Percentiles rank a stretch among this genome's conserved stretches.
These are phyloP conservation scores for Pyrocoelia pectoralis DNA, from an alignment of 2,888 invertebrate species.

Conservation along the genomic window DNA sequence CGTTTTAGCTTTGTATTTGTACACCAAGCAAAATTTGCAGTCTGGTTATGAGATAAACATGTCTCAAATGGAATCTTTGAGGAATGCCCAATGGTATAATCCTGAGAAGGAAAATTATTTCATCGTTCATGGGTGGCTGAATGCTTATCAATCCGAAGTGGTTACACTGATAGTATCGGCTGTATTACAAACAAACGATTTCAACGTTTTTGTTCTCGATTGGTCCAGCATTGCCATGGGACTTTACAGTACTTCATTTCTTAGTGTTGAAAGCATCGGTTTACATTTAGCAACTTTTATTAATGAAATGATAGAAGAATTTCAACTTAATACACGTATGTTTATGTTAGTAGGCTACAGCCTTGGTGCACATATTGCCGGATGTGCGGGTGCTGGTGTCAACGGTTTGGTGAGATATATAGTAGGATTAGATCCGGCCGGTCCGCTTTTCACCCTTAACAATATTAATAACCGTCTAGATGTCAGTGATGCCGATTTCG, in stretches of 20 bases:
- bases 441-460: conserved; percentile 26
- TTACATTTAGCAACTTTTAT: conserved; percentile 32
- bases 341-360: conserved; percentile 35
- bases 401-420: conserved; percentile 32
- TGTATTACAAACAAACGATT: conserved; percentile 12
- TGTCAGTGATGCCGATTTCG: conserved; percentile 32
- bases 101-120: conserved; percentile 21
- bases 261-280: conserved; percentile 33
- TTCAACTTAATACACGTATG: conserved; percentile 12
- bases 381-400: conserved; percentile 31
- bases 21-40: background rate
- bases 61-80: background rate
- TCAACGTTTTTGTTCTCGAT: conserved; percentile 34
- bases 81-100: conserved; percentile 15
- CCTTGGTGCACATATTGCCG: conserved; percentile 40
- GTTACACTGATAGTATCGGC: conserved; percentile 17
- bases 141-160: conserved; percentile 18
- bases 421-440: conserved; percentile 39
- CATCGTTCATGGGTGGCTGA: conserved; percentile 34
- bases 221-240: conserved; percentile 21
- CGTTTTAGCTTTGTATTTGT: conserved; percentile 4
- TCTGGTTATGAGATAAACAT: background rate
- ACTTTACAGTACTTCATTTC: conserved; percentile 22
- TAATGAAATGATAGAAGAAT: conserved; percentile 22
- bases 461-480: conserved; percentile 29